Evolutionary conservation across 2,888 invertebrate genomes (phyloP), one percentile per base, ranked within the genome.

Genomic region (Galerucella nymphaeae): DNA sequence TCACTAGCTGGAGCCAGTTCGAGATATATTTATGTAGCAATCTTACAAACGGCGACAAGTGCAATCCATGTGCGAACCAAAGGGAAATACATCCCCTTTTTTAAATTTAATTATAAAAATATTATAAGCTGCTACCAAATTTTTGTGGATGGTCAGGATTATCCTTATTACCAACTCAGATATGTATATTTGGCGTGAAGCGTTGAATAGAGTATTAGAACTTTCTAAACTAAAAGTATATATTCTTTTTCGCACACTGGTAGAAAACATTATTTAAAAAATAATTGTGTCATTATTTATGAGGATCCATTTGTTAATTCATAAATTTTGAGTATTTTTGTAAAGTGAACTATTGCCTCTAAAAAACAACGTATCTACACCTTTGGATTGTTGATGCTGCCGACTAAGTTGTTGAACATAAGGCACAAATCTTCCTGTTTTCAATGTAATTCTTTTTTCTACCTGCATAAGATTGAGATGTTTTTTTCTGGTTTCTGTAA

Each of bases 1-100:
- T 75, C 77, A 75, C 73, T 70, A 61, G 71, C 48, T 66, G 20
- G 73, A 64, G 73, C 70, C 63, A 70, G 50, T 16, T 45, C 64
- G 9, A 38, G 50, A 53, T 14, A 69, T 55, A 69, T 69, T 62
- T 69, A 69, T 63, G 69, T 62, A 38, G 13, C n/a, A 10, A 9
- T 59, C 16, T 13, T 6, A 10, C 30, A 59, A 38, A 59, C 30
- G 38, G 61, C 18, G 41, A 41, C 38, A 3, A 62, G 23, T 13
- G 59, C 14, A 0, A 30, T 6, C 30, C 30, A 30, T 30, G 30
- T 30, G 30, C 30, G 30, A 38, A 30, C 38, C 9, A 38, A 57
- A 13, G 57, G 57, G 57, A 48, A 48, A 48, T 48, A n/a, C 48
- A 48, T 48, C 30, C 30, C 30, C 9, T 38, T 38, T 30, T 8